A percentile compares a stretch with the other conserved stretches of the same genome.
These are phyloP conservation scores for Pseudocheirus occidentalis DNA, from an alignment of 2,797 vertebrate species.

Conservation along the genomic window DNA sequence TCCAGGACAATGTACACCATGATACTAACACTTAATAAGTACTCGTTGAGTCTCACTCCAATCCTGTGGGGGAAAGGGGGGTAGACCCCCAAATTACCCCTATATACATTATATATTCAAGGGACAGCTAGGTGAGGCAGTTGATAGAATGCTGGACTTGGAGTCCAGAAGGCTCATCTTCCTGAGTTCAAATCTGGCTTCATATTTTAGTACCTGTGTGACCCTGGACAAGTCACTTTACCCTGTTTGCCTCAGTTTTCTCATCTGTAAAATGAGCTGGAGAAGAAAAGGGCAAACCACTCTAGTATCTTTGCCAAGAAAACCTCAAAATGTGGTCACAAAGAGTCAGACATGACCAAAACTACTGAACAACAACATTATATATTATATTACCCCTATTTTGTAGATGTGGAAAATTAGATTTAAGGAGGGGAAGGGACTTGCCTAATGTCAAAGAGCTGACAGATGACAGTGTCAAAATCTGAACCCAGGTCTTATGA, in stretches of 20 bases:
- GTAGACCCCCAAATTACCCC: rapidly evolving
- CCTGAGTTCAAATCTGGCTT: neutral
- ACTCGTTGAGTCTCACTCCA: neutral
- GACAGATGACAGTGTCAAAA: neutral
- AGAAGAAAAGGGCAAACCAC: neutral
- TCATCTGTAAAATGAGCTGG: neutral
- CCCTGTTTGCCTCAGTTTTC: neutral
- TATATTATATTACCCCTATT: neutral
- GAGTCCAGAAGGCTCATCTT: neutral
- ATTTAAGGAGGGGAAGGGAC: neutral
- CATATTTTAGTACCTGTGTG: neutral
- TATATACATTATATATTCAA: neutral
- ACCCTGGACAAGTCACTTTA: neutral
- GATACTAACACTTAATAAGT: neutral
- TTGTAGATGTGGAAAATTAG: neutral
- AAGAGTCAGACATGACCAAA: neutral
- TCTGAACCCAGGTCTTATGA: neutral
- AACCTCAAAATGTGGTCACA: neutral
- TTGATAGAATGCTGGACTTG: neutral
- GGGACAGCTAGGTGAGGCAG: neutral
- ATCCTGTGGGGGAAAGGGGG: neutral
- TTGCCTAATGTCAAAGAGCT: neutral
- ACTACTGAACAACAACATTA: neutral
- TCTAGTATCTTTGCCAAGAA: neutral
- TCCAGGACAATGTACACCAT: neutral